Evolutionary conservation across 2,888 invertebrate species (phyloP), one percentile per base, ranked within the genome.

Genomic region (Morpho deidamia): DNA sequence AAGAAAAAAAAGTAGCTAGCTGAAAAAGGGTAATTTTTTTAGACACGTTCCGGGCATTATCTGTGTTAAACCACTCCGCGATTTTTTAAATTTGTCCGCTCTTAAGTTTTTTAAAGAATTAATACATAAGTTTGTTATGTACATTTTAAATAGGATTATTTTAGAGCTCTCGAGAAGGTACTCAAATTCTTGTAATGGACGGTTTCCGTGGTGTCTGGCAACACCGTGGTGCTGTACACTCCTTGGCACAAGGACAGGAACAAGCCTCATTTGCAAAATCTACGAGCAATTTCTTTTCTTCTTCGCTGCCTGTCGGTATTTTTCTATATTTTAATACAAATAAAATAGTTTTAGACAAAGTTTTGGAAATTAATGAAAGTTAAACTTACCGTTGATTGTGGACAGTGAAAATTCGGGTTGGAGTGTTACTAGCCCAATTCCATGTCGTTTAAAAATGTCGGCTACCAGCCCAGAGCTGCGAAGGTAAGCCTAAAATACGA

Each of bases 341-440:
- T 23, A 23, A 14, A 23, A 23, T 23, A 3, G 23, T 23, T 23
- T 23, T 1, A 5, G 5, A 23, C 23, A 0, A 23, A 23, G 2
- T 23, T 23, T 23, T 23, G 2, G 23, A 37, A 0, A 37, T 37
- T 10, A 10, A 37, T 37, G 7, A 9, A 35, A 42, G 42, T 43
- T 39, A 12, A 10, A 37, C 66, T 74, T 71, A 84, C 87, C 83
- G 53, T 68, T 63, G 11, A 76, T 63, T 43, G 79, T 66, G 5
- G 75, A 55, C 0, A 80, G 69, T 9, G 69, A 67, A 53, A 97
- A 97, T 78, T 97, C 97, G 0, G 97, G 97, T 73, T 97, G 97
- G 64, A 97, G 92, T 0, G 97, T 96, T 8, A 96, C 95, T 59
- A 95, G 93, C 3, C 94, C 93, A 50, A 97, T 96, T 5, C 96